Percentiles rank a stretch among this genome's conserved stretches.
phyloP scores from a whole-genome alignment of 2,113 vertebrate genomes.

The Diphyllodes magnificus region DNA sequence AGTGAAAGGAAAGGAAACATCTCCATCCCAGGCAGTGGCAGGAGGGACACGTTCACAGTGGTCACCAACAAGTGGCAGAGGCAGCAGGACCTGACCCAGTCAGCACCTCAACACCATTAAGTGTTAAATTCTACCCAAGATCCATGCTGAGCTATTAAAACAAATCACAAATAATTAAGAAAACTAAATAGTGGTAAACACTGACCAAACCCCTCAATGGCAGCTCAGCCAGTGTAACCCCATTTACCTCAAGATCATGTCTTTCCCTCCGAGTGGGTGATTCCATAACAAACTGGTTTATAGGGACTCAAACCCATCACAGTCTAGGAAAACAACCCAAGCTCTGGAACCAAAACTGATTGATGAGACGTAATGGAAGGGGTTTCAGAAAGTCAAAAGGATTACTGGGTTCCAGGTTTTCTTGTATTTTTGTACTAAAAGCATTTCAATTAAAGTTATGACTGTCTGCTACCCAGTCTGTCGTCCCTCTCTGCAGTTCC shows the following conservation, averaged over 20 bases:
- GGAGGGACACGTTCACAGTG: not conserved
- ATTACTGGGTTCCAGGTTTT: conserved; percentile 25
- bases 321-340: not conserved
- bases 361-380: not conserved
- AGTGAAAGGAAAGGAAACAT: not conserved
- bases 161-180: not conserved
- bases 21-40: not conserved
- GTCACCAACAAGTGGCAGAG: not conserved
- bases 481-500: conserved; percentile 52
- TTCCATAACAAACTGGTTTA: not conserved
- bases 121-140: not conserved
- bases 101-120: accelerated
- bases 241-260: accelerated
- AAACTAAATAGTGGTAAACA: not conserved
- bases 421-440: conserved; percentile 49
- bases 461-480: conserved; percentile 56
- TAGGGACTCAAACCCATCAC: not conserved
- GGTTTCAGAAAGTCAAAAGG: conserved; percentile 25
- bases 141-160: not conserved
- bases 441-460: conserved; percentile 70
- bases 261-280: not conserved
- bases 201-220: not conserved
- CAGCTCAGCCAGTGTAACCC: not conserved
- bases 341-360: not conserved
- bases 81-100: not conserved